Evolutionary conservation across 2,113 vertebrate genomes (phyloP), one percentile per base, ranked within the genome.

Genomic region (Pterocles gutturalis): DNA sequence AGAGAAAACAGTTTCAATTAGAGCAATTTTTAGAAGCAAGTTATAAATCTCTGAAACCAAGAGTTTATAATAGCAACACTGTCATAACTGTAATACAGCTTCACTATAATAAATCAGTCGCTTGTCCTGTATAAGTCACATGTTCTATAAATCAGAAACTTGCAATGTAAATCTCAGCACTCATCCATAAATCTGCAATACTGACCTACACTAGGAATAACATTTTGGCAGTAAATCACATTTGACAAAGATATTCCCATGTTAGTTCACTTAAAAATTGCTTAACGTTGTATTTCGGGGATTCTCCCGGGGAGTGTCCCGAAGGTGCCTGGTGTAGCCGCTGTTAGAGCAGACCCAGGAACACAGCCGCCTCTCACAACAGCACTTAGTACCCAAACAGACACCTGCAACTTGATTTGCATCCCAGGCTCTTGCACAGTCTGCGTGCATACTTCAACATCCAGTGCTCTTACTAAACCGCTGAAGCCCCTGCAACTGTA

Each of bases 101-200:
- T 61, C 75, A 49, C 17, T 4, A 33, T 25, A 62, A 87, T 84
- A 96, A 96, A 97, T 96, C 95, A 78, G 57, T 60, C 1, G 6
- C 54, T 80, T 72, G 57, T 90, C 69, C 85, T 48, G 2, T 20
- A 41, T 41, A 65, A 82, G 58, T 62, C 86, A 67, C 14, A 76
- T 69, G 11, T 82, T 83, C 66, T 41, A 95, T 81, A 89, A 90
- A 95, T 93, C 79, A 98, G 89, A 90, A 92, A 89, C 77, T 55
- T 83, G 18, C 34, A 75, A 93, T 87, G 79, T 61, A 97, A 93
- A 92, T 93, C 70, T 81, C 65, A 81, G 34, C 57, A n/a, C 54
- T 91, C 72, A 31, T 41, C 83, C 80, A 70, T 93, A 87, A 97
- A 94, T 93, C 93, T 95, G 78, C 46, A 92, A 81, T 58, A 46